These are phyloP conservation scores for Vireo griseus DNA, from an alignment of 2,797 vertebrate species.

Conservation along the genomic window DNA sequence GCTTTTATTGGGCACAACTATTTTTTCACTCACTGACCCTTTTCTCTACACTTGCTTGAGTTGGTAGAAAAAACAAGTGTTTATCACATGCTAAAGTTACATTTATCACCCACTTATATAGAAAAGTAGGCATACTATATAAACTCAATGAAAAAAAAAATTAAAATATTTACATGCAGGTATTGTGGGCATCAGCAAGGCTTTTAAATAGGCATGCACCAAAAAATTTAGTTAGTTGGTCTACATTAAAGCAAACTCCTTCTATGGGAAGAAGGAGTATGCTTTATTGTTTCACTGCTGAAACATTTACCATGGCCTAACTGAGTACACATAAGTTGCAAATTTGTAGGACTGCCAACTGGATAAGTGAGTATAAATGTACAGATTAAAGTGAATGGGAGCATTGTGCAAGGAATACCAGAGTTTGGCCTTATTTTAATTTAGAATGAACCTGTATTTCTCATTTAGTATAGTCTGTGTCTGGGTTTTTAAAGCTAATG, in stretches of 20 bases:
- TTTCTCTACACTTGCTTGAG: background rate
- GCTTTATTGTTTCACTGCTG: background rate
- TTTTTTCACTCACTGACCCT: background rate
- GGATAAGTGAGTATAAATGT: background rate
- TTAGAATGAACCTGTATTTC: background rate
- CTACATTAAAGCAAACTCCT: background rate
- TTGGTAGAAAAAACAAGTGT: background rate
- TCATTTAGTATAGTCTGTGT: background rate
- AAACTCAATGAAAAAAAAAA: background rate
- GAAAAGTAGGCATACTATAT: background rate
- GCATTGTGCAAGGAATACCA: rapidly evolving
- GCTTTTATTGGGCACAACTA: background rate
- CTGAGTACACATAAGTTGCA: background rate
- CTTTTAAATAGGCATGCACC: background rate
- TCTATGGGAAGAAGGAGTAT: background rate
- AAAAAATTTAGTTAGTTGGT: background rate
- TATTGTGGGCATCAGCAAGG: background rate
- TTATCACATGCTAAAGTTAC: background rate
- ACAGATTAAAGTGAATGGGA: background rate
- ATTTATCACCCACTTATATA: background rate
- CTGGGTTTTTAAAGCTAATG: background rate
- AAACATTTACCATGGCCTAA: background rate
- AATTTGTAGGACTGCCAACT: background rate
- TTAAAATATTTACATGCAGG: background rate
- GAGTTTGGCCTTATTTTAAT: background rate